These are phyloP conservation scores for Dasypus novemcinctus DNA, from an alignment of 2,113 vertebrate genomes.

Conservation along the genomic window DNA sequence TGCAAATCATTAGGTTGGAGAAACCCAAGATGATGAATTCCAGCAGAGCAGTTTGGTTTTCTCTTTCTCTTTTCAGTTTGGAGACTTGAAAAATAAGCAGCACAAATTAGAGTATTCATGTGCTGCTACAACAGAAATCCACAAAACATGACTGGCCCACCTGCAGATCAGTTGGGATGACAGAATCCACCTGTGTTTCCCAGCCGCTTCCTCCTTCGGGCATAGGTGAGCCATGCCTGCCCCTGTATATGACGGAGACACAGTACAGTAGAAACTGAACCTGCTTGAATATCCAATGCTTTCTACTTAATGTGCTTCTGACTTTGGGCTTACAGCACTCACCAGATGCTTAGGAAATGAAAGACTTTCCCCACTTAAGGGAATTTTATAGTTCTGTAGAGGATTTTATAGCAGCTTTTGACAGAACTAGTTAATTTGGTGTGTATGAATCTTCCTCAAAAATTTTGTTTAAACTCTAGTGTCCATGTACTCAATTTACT, in stretches of 20 bases:
- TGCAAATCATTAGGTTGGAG: too few relatives aligned
- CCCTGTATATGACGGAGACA: background rate
- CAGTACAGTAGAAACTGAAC: background rate
- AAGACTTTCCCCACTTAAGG: constrained; percentile 30
- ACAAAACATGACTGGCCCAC: constrained; percentile 81
- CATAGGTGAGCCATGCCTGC: background rate
- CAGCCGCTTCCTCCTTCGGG: background rate
- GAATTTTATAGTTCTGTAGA: constrained; percentile 69
- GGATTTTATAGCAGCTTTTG: constrained; percentile 70
- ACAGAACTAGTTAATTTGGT: constrained; percentile 27
- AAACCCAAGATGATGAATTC: too few relatives aligned
- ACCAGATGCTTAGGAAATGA: constrained; percentile 28
- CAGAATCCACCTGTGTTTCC: background rate
- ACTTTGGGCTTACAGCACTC: background rate
- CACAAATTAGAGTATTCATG: too few relatives aligned
- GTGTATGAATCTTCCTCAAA: background rate
- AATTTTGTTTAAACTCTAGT: background rate
- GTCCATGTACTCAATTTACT: background rate
- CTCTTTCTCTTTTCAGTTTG: too few relatives aligned
- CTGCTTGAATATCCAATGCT: constrained; percentile 39
- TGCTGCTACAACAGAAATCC: too few relatives aligned
- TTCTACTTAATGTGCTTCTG: constrained; percentile 48
- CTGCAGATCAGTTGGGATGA: constrained; percentile 89
- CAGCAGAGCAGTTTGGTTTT: too few relatives aligned
- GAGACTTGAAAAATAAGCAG: too few relatives aligned